Evolutionary conservation across 2,797 vertebrate genomes (phyloP).

Genomic region (Hapalemur alaotrensis): DNA sequence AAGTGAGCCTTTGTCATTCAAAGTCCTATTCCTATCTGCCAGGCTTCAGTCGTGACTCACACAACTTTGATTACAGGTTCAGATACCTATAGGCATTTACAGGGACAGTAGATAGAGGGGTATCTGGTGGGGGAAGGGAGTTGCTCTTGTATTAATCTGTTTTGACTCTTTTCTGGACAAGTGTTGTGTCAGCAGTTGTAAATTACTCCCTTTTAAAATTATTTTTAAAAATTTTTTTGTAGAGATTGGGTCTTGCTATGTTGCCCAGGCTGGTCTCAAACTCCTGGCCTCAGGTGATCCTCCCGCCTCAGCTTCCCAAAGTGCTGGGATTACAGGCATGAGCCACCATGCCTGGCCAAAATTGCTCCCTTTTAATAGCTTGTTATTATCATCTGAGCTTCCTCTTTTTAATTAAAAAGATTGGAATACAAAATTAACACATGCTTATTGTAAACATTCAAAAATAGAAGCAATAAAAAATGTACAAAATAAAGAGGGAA

Average conservation of each 20-base stretch:
- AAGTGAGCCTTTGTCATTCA: neutral
- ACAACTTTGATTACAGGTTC: neutral
- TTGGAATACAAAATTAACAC: neutral
- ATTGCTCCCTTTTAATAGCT: neutral
- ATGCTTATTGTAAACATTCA: neutral
- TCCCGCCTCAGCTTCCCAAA: too few species aligned
- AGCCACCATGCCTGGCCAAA: neutral
- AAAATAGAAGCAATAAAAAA: neutral
- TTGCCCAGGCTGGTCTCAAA: too few species aligned
- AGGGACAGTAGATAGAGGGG: neutral
- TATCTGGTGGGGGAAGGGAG: neutral
- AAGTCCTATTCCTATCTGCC: neutral
- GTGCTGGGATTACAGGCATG: too few species aligned
- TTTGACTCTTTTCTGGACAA: neutral
- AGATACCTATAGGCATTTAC: neutral
- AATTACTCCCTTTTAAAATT: neutral
- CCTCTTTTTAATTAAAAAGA: neutral
- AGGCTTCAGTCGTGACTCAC: neutral
- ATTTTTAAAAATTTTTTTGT: too few species aligned
- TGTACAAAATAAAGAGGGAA: neutral
- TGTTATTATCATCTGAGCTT: conserved; percentile 6
- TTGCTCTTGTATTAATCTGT: neutral
- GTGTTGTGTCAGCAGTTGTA: neutral
- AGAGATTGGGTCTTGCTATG: too few species aligned
- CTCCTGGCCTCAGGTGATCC: too few species aligned